A percentile compares a stretch with the other conserved stretches of the same genome.
These are phyloP conservation scores for Anisognathus igniventris DNA, from an alignment of 2,797 vertebrate genomes.

Conservation along the genomic window DNA sequence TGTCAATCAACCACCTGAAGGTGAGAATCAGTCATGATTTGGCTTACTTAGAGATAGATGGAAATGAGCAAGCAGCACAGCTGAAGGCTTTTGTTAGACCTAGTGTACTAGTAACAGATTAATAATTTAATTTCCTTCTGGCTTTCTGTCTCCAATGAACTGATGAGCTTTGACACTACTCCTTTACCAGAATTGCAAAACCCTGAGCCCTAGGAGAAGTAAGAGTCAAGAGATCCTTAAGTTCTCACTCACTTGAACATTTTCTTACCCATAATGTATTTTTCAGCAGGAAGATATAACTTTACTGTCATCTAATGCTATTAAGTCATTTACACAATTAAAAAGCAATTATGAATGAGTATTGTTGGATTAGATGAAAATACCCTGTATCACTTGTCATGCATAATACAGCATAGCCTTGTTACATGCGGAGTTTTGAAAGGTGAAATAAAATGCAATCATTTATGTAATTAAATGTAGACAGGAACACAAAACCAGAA, in stretches of 20 bases:
- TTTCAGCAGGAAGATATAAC: conserved; percentile 10
- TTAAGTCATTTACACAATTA: conserved; percentile 5
- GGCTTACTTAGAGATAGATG: background rate
- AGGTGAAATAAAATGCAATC: conserved; percentile 15
- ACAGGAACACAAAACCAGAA: background rate
- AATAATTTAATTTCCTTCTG: conserved; percentile 43
- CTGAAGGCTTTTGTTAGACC: background rate
- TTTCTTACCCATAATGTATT: background rate
- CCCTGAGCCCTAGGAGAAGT: background rate
- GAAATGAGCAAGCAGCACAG: background rate
- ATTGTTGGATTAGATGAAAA: conserved; percentile 40
- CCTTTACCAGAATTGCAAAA: background rate
- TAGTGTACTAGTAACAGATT: background rate
- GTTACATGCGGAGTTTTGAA: background rate
- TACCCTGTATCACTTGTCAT: background rate
- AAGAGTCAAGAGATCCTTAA: background rate
- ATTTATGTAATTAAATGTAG: conserved; percentile 17
- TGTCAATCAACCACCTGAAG: background rate
- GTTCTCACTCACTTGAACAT: background rate
- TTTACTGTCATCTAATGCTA: conserved; percentile 4
- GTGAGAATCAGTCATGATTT: background rate
- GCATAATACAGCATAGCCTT: background rate
- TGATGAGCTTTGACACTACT: background rate
- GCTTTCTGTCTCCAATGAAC: background rate
- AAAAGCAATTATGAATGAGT: conserved; percentile 18